Evolutionary conservation across 2,888 invertebrate species (phyloP).

Genomic region (Beris morrisii): DNA sequence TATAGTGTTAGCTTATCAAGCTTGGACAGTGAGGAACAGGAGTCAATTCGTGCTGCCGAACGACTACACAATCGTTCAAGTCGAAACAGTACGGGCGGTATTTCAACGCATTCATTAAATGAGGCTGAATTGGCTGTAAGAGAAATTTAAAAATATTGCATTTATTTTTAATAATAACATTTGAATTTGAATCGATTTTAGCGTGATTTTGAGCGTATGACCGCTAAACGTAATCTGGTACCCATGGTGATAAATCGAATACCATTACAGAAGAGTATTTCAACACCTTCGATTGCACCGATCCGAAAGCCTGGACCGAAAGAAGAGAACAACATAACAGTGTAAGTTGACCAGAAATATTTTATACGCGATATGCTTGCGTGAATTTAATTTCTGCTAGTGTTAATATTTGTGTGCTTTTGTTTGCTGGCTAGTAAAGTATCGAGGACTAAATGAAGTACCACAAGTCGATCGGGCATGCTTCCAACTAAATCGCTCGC

Average conservation of each 20-base stretch:
- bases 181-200: conserved; percentile 30
- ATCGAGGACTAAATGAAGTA: too few relatives aligned
- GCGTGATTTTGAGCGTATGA: conserved; percentile 55
- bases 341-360: conserved; percentile 57
- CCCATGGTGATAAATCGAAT: conserved; percentile 64
- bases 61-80: conserved; percentile 55
- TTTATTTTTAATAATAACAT: conserved; percentile 4
- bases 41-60: conserved; percentile 60
- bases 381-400: conserved; percentile 10
- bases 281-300: conserved; percentile 85
- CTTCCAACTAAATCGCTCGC: too few relatives aligned
- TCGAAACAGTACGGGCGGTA: conserved; percentile 60
- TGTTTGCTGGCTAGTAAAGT: too few relatives aligned
- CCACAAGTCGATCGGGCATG: too few relatives aligned
- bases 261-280: conserved; percentile 86
- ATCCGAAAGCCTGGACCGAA: conserved; percentile 64
- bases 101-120: conserved; percentile 78
- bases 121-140: conserved; percentile 82
- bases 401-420: conserved; percentile 36
- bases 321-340: conserved; percentile 57
- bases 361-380: too few relatives aligned
- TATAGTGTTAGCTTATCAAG: conserved; percentile 72
- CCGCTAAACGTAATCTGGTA: conserved; percentile 56
- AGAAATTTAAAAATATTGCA: conserved; percentile 13
- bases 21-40: conserved; percentile 86